Evolutionary conservation across 1,140 invertebrate species (phyloP).

Genomic region (Drosophila nannoptera): DNA sequence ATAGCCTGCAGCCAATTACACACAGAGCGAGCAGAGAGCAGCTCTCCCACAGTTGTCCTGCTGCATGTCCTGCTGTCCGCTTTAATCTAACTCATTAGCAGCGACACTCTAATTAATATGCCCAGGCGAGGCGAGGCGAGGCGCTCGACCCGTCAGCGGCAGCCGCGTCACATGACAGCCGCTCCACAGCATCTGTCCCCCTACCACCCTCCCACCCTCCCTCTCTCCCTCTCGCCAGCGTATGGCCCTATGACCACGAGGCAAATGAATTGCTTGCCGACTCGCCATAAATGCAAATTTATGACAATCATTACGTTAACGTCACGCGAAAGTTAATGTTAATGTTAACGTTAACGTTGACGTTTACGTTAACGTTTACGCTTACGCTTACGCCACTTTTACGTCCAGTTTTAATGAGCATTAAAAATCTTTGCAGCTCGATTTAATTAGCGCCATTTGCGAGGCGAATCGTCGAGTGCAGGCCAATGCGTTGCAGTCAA

Average conservation of each 20-base stretch:
- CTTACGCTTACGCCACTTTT: conserved; percentile 15
- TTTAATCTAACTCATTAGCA: conserved; percentile 74
- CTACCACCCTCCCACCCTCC: not conserved
- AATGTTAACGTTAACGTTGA: not conserved
- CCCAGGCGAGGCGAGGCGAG: conserved; percentile 14
- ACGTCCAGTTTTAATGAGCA: conserved; percentile 52
- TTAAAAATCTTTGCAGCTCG: conserved; percentile 41
- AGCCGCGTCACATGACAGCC: conserved; percentile 36
- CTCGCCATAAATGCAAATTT: conserved; percentile 68
- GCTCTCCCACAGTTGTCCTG: conserved; percentile 6
- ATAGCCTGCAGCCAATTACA: conserved; percentile 38
- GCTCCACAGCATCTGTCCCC: conserved; percentile 12
- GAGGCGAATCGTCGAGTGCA: too few species aligned
- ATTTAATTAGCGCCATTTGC: conserved; percentile 64
- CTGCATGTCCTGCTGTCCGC: conserved; percentile 29
- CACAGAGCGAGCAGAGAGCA: conserved; percentile 4
- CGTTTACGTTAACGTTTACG: conserved; percentile 10
- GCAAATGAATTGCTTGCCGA: conserved; percentile 57
- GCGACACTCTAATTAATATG: conserved; percentile 72
- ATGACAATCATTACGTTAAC: conserved; percentile 66
- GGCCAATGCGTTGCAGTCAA: too few species aligned
- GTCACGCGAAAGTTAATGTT: conserved; percentile 16
- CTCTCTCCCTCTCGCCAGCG: not conserved
- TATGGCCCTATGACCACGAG: conserved; percentile 18
- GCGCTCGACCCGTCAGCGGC: too few species aligned